These are phyloP conservation scores for Lasioglossum leucozonium DNA, from an alignment of 2,888 invertebrate genomes.

Conservation along the genomic window DNA sequence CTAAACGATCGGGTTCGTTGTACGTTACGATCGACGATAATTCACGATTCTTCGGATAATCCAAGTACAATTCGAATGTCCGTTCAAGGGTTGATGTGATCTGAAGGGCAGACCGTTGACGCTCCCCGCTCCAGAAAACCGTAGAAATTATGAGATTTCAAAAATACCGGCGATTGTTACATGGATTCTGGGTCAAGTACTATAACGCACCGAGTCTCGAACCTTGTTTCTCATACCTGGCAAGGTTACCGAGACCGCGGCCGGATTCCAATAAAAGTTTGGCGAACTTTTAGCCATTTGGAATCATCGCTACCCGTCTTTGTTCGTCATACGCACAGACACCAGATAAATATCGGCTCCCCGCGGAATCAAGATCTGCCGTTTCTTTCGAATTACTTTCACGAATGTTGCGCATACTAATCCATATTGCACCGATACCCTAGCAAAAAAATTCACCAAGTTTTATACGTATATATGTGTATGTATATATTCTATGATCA, in stretches of 20 bases:
- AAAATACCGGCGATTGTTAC: conserved; percentile 52
- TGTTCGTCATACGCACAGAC: conserved; percentile 37
- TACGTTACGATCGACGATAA: no score
- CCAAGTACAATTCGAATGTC: not conserved
- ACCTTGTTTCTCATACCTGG: conserved; percentile 73
- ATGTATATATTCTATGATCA: no score
- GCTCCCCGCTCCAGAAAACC: not conserved
- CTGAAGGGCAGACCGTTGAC: not conserved
- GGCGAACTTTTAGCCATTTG: conserved; percentile 70
- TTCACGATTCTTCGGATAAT: no score
- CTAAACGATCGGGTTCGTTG: no score
- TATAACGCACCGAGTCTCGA: conserved; percentile 65
- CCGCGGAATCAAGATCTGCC: not conserved
- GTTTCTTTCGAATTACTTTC: not conserved
- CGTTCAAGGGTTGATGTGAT: no score
- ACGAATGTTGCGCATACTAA: not conserved
- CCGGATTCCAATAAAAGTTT: conserved; percentile 78
- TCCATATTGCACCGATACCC: not conserved
- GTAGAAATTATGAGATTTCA: conserved; percentile 26
- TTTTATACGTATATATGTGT: no score
- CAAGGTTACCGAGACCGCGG: conserved; percentile 76
- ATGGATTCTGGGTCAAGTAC: conserved; percentile 73
- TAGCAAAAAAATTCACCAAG: not conserved
- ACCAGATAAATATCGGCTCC: conserved; percentile 24
- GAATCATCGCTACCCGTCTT: conserved; percentile 54